Conservation (phyloP, 2,113 vertebrate genomes). For the Anoura caudifer region DNA sequence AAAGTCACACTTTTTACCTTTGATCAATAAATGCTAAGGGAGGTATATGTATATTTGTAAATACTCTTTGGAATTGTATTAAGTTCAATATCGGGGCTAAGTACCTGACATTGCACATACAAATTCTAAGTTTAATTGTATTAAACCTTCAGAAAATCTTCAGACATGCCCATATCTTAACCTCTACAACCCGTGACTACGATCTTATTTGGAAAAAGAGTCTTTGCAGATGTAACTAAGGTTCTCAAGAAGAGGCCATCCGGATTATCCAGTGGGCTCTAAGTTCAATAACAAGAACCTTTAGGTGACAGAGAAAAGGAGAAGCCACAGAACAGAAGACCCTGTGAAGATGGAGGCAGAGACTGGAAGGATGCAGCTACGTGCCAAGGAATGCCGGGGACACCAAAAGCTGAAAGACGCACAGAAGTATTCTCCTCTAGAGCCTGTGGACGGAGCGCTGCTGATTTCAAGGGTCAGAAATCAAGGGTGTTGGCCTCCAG, state of each 20-base stretch:
- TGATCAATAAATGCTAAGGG: not conserved
- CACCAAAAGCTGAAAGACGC: not conserved
- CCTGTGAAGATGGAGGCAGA: not conserved
- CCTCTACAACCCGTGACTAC: not conserved
- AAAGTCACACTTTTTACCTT: not conserved
- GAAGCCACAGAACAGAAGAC: not conserved
- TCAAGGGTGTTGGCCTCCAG: not conserved
- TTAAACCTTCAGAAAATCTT: not conserved
- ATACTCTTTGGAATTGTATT: not conserved
- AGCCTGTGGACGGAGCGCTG: too few species aligned
- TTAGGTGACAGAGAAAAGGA: not conserved
- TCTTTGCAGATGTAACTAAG: not conserved
- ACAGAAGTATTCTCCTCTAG: not conserved
- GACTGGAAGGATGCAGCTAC: rapidly evolving
- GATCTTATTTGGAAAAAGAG: not conserved
- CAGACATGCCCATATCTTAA: not conserved
- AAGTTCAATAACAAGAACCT: not conserved
- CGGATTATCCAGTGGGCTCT: not conserved
- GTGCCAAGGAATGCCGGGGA: not conserved
- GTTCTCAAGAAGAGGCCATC: not conserved
- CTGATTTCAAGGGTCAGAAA: not conserved
- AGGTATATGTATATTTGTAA: not conserved
- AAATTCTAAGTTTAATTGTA: not conserved
- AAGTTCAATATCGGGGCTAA: not conserved
- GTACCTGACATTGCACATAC: too few species aligned